Evolutionary conservation across 2,113 vertebrate species (phyloP).

Genomic region (Rhinoptilus africanus): DNA sequence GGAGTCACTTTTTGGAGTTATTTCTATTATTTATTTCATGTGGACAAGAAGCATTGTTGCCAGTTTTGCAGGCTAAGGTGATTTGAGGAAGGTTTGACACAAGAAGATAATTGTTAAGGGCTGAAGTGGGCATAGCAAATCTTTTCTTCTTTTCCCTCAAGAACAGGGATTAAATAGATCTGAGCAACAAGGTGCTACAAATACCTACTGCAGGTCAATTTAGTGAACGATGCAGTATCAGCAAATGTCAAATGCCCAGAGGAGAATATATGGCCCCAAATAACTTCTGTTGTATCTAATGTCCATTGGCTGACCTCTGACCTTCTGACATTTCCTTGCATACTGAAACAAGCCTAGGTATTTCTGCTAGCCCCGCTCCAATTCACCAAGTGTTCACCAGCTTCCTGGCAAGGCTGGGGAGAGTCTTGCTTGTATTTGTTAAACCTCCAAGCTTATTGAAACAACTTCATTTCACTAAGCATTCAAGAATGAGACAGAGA

Average conservation of each 20-base stretch:
- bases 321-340: neutral
- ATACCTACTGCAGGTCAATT: neutral
- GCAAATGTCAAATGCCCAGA: neutral
- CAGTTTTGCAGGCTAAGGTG: neutral
- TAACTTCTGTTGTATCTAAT: neutral
- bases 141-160: neutral
- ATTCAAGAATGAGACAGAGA: neutral
- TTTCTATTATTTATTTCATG: conserved; percentile 5
- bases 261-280: neutral
- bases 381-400: neutral
- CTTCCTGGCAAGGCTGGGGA: neutral
- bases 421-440: neutral
- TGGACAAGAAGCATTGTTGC: neutral
- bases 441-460: neutral
- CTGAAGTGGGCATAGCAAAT: neutral
- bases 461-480: neutral
- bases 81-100: neutral
- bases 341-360: neutral
- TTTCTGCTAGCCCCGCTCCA: neutral
- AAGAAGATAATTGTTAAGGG: neutral
- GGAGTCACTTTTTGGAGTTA: neutral
- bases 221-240: neutral
- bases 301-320: neutral
- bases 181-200: neutral
- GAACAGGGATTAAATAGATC: neutral